phyloP scores from a whole-genome alignment of 2,113 vertebrate genomes.

The Phodopus roborovskii region DNA sequence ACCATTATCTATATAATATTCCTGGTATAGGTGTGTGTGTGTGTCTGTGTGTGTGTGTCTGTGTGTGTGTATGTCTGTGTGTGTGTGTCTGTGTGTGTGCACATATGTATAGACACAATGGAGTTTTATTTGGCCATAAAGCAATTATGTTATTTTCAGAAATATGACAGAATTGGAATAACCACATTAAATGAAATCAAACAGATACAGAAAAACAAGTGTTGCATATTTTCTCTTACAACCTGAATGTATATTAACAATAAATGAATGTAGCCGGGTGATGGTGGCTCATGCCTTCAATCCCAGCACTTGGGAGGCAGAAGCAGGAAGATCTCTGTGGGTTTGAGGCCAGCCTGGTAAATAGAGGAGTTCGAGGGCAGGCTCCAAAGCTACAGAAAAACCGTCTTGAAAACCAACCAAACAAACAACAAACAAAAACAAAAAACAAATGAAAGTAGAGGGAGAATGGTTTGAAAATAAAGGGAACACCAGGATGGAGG shows the following conservation, averaged over 20 bases:
- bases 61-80: too few relatives aligned
- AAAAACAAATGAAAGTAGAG: not conserved
- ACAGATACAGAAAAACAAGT: not conserved
- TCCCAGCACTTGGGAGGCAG: too few relatives aligned
- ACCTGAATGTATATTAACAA: not conserved
- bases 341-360: too few relatives aligned
- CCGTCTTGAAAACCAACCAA: too few relatives aligned
- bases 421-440: too few relatives aligned
- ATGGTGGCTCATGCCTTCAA: too few relatives aligned
- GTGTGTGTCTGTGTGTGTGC: not conserved
- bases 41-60: not conserved
- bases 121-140: not conserved
- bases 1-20: too few relatives aligned
- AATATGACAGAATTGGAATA: not conserved
- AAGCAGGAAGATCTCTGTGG: too few relatives aligned
- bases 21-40: not conserved
- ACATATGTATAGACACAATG: not conserved
- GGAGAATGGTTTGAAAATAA: not conserved
- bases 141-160: not conserved
- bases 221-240: not conserved
- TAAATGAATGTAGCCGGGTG: not conserved
- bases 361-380: too few relatives aligned
- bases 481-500: not conserved
- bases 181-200: not conserved
- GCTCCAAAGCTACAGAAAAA: too few relatives aligned